Evolutionary conservation across 2,113 vertebrate genomes (phyloP).

Genomic region (Condylura cristata): DNA sequence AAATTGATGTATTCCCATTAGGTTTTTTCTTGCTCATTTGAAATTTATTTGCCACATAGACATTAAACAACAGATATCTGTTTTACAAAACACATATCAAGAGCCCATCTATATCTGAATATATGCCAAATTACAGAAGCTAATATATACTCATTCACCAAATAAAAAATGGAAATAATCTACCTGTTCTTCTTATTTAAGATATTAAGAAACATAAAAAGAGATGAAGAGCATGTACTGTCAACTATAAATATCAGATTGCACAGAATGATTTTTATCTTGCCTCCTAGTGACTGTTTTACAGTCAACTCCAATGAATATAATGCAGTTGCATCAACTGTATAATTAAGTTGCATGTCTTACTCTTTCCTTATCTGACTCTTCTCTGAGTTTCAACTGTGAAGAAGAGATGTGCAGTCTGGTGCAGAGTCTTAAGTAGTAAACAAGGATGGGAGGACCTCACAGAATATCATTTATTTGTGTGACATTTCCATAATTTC

Average conservation of each 20-base stretch:
- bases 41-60: not conserved
- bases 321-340: not conserved
- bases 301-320: not conserved
- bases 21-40: not conserved
- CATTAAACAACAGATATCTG: not conserved
- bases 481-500: not conserved
- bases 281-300: not conserved
- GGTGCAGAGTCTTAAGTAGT: not conserved
- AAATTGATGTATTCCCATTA: not conserved
- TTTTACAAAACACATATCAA: slow-evolving; percentile 5
- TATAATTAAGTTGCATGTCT: not conserved
- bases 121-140: not conserved
- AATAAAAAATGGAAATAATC: slow-evolving; percentile 17
- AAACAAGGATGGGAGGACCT: not conserved
- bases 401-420: not conserved
- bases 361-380: not conserved
- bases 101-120: not conserved
- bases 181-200: not conserved
- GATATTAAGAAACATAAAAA: not conserved
- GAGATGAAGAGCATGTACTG: not conserved
- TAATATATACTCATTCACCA: not conserved
- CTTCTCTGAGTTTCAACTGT: not conserved
- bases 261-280: not conserved
- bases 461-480: not conserved
- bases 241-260: not conserved